Base-by-base conservation (phyloP, 2,888 invertebrate genomes). In the Danaus chrysippus region DNA sequence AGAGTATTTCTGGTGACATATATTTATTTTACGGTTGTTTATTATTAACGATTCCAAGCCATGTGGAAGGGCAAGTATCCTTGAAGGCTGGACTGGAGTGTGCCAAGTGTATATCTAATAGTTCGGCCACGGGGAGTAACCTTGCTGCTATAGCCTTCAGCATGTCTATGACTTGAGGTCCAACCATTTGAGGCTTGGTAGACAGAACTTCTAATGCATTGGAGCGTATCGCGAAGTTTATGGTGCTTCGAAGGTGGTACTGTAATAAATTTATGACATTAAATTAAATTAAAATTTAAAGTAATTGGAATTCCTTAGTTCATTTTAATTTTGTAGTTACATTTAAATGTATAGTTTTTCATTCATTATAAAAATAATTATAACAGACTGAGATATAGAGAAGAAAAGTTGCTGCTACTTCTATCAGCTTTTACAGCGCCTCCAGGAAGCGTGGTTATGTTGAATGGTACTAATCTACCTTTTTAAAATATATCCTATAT, bases 31-130 rank as follows among this genome's bases (percentile, higher is more conserved):
- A 49, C 17, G 74, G 70, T 62, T 77, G 73, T 81, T 87, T 87
- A 81, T 84, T 86, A 72, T 87, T 87, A 41, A 88, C 87, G 17
- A 89, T 88, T 0, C 84, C 86, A 0, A 88, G 75, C 89, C 89
- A 88, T 0, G 85, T 84, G 0, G 78, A 64, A 0, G 88, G 87
- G 53, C 86, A 84, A 55, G 81, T 78, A 68, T 88, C 87, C 61
- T 84, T 86, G 66, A 89, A 89, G 0, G 82, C 86, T 0, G 87
- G 82, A 63, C 89, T 89, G 66, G 78, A 81, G 71, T 89, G 84
- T 0, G 85, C 81, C 56, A 89, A 71, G 68, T 89, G 89, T 9
- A 87, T 68, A 63, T 89, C 89, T 61, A 89, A 68, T 3, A 89
- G 74, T 13, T 89, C 88, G 0, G 87, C 79, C 0, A 83, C 72